Percentiles rank a stretch among this genome's conserved stretches.
These are phyloP conservation scores for Villa cingulata DNA, from an alignment of 2,888 invertebrate species.

Conservation along the genomic window DNA sequence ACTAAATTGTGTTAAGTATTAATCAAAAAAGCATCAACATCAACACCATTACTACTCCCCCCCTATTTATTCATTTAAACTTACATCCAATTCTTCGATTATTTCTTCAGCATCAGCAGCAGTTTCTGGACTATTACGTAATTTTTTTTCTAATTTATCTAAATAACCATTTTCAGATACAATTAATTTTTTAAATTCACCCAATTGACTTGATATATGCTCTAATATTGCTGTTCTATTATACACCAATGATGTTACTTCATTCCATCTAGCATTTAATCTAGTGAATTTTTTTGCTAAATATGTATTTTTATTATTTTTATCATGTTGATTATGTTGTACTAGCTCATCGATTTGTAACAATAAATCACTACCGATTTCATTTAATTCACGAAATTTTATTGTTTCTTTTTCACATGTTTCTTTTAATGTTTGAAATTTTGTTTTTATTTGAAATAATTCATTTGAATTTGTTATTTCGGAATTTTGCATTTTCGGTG, in stretches of 20 bases:
- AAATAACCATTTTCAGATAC: slow-evolving; percentile 62
- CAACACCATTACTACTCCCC: too few relatives aligned
- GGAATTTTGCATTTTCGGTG: slow-evolving; percentile 44
- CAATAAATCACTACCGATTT: slow-evolving; percentile 51
- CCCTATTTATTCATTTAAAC: slow-evolving; percentile 22
- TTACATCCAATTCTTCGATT: slow-evolving; percentile 75
- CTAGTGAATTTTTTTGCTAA: slow-evolving; percentile 52
- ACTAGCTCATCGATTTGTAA: slow-evolving; percentile 41
- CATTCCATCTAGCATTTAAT: slow-evolving; percentile 58
- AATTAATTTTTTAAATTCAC: slow-evolving; percentile 63
- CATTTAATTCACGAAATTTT: slow-evolving; percentile 54
- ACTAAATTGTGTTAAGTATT: too few relatives aligned
- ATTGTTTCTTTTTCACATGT: slow-evolving; percentile 53
- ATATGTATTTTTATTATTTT: slow-evolving; percentile 38
- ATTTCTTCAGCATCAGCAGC: slow-evolving; percentile 85
- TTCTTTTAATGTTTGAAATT: slow-evolving; percentile 58
- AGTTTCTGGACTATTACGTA: slow-evolving; percentile 52
- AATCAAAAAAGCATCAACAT: too few relatives aligned
- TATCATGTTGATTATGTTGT: slow-evolving; percentile 10
- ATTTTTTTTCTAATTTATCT: slow-evolving; percentile 62
- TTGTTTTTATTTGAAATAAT: slow-evolving; percentile 55
- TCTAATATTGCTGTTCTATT: slow-evolving; percentile 51
- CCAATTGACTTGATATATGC: slow-evolving; percentile 63
- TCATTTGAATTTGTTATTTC: slow-evolving; percentile 51
- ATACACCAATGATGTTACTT: slow-evolving; percentile 53